Evolutionary conservation across 2,113 vertebrate species (phyloP).

Genomic region (Diadophis punctatus): DNA sequence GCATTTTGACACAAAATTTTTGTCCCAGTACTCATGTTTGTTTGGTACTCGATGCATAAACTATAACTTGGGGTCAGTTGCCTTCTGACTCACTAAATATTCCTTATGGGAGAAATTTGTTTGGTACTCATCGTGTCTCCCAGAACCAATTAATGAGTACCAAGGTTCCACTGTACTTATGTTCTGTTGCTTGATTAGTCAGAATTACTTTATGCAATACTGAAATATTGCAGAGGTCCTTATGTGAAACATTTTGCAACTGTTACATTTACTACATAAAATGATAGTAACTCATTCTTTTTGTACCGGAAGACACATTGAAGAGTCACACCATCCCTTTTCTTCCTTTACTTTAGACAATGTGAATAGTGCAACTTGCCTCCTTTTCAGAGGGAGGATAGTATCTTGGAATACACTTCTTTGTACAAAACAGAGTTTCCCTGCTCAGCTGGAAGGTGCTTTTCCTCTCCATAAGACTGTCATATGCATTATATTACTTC

Average conservation of each 20-base stretch:
- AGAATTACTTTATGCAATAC: not conserved
- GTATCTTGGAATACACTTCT: not conserved
- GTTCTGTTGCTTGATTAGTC: not conserved
- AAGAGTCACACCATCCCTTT: too few species aligned
- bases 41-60: not conserved
- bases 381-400: not conserved
- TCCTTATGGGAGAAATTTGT: not conserved
- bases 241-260: not conserved
- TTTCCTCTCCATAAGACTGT: too few species aligned
- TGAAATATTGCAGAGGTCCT: not conserved
- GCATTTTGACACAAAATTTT: not conserved
- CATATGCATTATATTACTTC: not conserved
- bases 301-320: not conserved
- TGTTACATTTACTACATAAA: not conserved
- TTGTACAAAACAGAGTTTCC: not conserved
- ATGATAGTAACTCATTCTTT: not conserved
- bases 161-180: not conserved
- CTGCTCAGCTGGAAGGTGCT: not conserved
- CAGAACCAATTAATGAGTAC: not conserved
- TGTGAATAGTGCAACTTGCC: not conserved
- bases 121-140: not conserved
- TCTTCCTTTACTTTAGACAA: not conserved
- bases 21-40: not conserved
- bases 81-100: not conserved
- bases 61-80: not conserved